A percentile compares a stretch with the other conserved stretches of the same genome.
These are phyloP conservation scores for Ochotona curzoniae DNA, from an alignment of 2,113 vertebrate genomes.

Conservation along the genomic window DNA sequence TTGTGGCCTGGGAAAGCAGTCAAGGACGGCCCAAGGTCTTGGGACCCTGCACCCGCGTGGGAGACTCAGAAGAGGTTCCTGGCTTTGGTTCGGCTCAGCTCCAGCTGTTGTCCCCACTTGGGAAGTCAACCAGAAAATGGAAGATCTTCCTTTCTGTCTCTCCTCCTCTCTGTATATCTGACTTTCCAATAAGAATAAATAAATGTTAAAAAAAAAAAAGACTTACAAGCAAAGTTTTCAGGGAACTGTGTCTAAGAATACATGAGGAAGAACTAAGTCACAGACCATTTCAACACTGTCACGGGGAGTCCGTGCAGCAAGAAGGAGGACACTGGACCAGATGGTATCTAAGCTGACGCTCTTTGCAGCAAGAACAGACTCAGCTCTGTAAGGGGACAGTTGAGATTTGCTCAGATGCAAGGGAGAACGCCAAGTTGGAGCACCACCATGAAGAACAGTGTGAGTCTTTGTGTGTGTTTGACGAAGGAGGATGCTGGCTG, in stretches of 20 bases:
- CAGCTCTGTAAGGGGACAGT: background rate
- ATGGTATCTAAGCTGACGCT: background rate
- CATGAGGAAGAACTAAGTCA: background rate
- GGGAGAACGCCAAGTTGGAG: background rate
- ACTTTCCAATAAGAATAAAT: too few species aligned
- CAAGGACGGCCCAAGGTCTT: too few species aligned
- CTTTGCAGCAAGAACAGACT: background rate
- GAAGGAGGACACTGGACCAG: background rate
- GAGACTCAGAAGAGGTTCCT: too few species aligned
- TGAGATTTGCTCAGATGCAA: background rate
- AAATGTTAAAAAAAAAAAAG: too few species aligned
- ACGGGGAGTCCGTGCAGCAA: background rate
- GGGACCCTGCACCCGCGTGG: too few species aligned
- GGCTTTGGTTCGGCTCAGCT: too few species aligned
- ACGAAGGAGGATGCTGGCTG: background rate
- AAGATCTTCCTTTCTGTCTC: too few species aligned
- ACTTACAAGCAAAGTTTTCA: slow-evolving; percentile 13
- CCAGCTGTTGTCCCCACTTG: too few species aligned
- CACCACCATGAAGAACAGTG: background rate
- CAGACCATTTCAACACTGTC: background rate
- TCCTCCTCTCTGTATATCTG: too few species aligned
- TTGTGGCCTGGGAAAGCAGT: too few species aligned
- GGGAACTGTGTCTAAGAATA: background rate
- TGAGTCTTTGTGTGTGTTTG: background rate
- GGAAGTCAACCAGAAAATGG: too few species aligned